Evolutionary conservation across 2,113 vertebrate genomes (phyloP), one percentile per base, ranked within the genome.

Genomic region (Struthidea cinerea): DNA sequence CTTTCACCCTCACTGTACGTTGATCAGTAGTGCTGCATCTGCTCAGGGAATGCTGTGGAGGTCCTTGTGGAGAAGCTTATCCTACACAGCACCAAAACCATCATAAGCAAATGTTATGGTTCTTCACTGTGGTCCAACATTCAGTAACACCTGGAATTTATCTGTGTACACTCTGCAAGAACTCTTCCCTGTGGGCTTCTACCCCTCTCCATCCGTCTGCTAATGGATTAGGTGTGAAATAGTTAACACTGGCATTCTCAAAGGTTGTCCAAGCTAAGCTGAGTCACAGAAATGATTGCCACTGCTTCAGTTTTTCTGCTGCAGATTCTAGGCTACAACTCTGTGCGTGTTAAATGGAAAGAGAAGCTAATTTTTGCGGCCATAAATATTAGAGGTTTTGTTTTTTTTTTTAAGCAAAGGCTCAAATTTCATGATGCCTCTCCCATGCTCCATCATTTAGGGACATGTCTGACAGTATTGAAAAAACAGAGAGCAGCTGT

Each of bases 401-500:
- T 7, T 47, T 68, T 75, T 56, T 49, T 50, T 81, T 93, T 87
- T 16, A 83, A 95, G 27, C 18, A 44, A 52, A 67, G 78, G 55
- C 33, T 95, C 55, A 63, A 12, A 47, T 95, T 94, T 91, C 75
- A 23, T 81, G n/a, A 67, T 90, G 37, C 44, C 20, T 88, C 13
- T 93, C 92, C 86, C 71, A 81, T 94, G 93, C 44, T 89, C 27
- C 60, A 30, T 86, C 47, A 8, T 86, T 89, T 80, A 86, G 63
- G 33, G 30, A 64, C 44, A 46, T 46, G 37, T 71, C 84, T 89
- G 87, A 93, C 35, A 74, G 33, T 93, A 85, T 24, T 84, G 85
- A 75, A 90, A 89, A 93, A 90, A 27, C 55, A 90, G 81, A 85
- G 26, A 88, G 39, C 82, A 91, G 90, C 87, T 95, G 82, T 87